These are phyloP conservation scores for Steatocranus sp. DNA, from an alignment of 2,797 vertebrate species.

Conservation along the genomic window DNA sequence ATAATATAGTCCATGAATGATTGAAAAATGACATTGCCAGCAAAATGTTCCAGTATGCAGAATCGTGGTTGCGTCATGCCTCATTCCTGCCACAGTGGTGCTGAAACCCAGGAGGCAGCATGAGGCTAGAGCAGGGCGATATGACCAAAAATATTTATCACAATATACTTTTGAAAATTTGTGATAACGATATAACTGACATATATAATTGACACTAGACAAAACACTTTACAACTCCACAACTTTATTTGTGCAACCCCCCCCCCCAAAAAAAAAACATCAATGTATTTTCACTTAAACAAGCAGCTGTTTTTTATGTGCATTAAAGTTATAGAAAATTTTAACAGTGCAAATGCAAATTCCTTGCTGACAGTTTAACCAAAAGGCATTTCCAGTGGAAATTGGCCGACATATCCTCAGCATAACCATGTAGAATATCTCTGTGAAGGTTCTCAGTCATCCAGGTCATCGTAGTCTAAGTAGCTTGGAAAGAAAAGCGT, in stretches of 20 bases:
- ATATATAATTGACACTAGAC: not conserved
- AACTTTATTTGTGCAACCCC: not conserved
- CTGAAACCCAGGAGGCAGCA: not conserved
- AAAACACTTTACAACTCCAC: not conserved
- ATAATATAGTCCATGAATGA: not conserved
- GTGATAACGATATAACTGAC: not conserved
- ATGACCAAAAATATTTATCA: not conserved
- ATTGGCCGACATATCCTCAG: too few relatives aligned
- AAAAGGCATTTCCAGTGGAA: too few relatives aligned
- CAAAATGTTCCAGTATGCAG: not conserved
- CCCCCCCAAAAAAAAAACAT: fast-evolving
- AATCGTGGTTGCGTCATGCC: not conserved
- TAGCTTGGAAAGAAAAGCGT: too few relatives aligned
- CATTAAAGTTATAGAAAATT: too few relatives aligned
- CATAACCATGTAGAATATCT: too few relatives aligned
- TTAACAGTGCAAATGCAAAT: too few relatives aligned
- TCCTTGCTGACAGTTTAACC: too few relatives aligned
- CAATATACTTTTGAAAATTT: not conserved
- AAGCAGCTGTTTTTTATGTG: too few relatives aligned
- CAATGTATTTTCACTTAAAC: not conserved
- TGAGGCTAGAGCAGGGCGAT: not conserved
- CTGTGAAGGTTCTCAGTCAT: too few relatives aligned
- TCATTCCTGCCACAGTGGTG: not conserved
- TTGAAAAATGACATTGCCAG: not conserved
- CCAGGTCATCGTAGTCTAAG: too few relatives aligned